A percentile compares a stretch with the other conserved stretches of the same genome.
phyloP scores from a whole-genome alignment of 2,113 vertebrate genomes.

The Sapayoa aenigma region DNA sequence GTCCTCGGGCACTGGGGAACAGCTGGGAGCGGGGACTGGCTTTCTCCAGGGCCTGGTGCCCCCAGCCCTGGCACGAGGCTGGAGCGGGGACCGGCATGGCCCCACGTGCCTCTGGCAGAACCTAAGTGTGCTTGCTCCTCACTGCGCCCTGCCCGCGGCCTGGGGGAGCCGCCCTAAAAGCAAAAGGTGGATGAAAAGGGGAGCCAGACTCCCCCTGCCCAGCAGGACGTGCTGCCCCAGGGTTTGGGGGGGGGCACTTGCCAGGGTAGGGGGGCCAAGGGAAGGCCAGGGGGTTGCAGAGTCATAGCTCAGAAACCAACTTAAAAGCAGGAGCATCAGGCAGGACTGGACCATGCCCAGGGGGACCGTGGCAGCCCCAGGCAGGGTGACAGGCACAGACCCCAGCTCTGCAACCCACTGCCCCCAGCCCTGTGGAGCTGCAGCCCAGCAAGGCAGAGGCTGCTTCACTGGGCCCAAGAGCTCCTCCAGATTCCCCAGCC shows the following conservation, averaged over 20 bases:
- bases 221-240: background rate
- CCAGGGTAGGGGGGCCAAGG: background rate
- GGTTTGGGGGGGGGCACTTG: background rate
- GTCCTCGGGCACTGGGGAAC: background rate
- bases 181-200: background rate
- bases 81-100: accelerated
- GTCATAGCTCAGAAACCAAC: background rate
- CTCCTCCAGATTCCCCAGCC: background rate
- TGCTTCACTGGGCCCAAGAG: background rate
- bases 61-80: background rate
- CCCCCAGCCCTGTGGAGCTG: background rate
- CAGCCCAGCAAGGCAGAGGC: background rate
- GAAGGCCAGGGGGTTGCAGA: background rate
- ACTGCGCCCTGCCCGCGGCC: background rate
- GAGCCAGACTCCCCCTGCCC: background rate
- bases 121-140: background rate
- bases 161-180: background rate
- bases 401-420: background rate
- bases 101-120: background rate
- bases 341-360: background rate
- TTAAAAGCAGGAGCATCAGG: background rate
- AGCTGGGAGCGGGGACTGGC: background rate
- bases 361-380: background rate
- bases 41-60: background rate
- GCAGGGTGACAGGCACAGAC: background rate